A percentile compares a stretch with the other conserved stretches of the same genome.
These are phyloP conservation scores for Gobio occitaniae DNA, from an alignment of 2,797 vertebrate species.

Conservation along the genomic window DNA sequence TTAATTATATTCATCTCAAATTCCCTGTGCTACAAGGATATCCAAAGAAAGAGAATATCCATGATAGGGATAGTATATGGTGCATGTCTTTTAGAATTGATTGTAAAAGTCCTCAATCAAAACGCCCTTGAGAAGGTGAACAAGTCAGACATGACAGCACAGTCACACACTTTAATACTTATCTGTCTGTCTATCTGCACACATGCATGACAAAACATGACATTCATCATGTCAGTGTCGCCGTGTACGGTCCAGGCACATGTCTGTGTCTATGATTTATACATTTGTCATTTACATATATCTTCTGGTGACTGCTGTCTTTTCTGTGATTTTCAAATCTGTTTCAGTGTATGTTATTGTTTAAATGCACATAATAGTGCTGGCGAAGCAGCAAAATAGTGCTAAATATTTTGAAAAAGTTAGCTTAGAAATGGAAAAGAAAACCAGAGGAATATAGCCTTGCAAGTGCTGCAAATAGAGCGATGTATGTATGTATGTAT, in stretches of 20 bases:
- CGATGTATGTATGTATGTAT: neutral
- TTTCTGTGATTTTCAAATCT: neutral
- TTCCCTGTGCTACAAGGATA: neutral
- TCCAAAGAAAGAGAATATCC: neutral
- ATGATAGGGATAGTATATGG: constrained; percentile 30
- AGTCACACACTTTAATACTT: constrained; percentile 24
- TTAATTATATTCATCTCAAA: constrained; percentile 29
- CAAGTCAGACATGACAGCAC: constrained; percentile 1
- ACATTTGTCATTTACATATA: constrained; percentile 7
- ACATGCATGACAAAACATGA: constrained; percentile 45
- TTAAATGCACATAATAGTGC: neutral
- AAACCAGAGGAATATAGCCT: too few species aligned
- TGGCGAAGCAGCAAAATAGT: neutral
- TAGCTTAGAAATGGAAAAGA: neutral
- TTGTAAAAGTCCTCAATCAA: constrained; percentile 32
- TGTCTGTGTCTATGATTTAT: constrained; percentile 15
- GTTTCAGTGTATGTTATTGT: neutral
- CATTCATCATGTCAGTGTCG: constrained; percentile 48
- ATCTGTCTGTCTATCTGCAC: constrained; percentile 26
- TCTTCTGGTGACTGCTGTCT: neutral
- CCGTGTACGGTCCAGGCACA: neutral
- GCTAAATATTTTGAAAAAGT: neutral
- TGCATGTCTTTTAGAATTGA: constrained; percentile 28
- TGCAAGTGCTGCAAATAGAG: neutral
- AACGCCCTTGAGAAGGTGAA: constrained; percentile 43